Base-by-base conservation (phyloP, 2,888 invertebrate genomes). In the Chaitophorus viminalis region DNA sequence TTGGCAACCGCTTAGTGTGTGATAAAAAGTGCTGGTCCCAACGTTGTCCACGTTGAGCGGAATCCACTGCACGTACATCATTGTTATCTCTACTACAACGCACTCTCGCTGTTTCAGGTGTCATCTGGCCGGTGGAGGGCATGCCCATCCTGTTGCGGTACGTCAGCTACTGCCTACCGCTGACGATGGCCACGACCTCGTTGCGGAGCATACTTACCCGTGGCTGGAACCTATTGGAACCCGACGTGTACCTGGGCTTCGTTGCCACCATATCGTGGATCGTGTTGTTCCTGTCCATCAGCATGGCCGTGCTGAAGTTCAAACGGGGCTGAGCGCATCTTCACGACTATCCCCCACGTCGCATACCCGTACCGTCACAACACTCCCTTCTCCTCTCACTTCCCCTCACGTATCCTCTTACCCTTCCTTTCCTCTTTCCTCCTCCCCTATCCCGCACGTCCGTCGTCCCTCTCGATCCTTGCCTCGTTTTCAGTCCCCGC, bases 121-220 rank as follows among this genome's bases (percentile, higher is more conserved):
- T 98, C 70, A 97, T 98, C 91, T 98, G 98, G 98, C 98, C 98
- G 89, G 95, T 98, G 89, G 97, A 98, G 91, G 97, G 97, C 88
- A 98, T 98, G 97, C 98, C 98, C 3, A 93, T 94, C 90, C 93
- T 95, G 89, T 92, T 98, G 60, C 93, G 95, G 90, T 96, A 96
- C 92, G 94, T 98, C 84, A 95, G 97, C 1, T 94, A 95, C 77
- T 95, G 95, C 90, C 93, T 98, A 82, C 98, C 98, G 0, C 92
- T 98, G 83, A 98, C 98, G 0, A 93, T 97, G 91, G 97, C 98
- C n/a, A 97, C 97, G n/a, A 96, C 97, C 74, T 95, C 97, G 1
- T 93, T 98, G 82, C 93, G 98, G 83, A 95, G 96, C 84, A 96
- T 97, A 92, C 93, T 97, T 79, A 97, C 97, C 0, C 93, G 97